Base-by-base conservation (phyloP, 2,113 vertebrate genomes). In the Haemorhous mexicanus region DNA sequence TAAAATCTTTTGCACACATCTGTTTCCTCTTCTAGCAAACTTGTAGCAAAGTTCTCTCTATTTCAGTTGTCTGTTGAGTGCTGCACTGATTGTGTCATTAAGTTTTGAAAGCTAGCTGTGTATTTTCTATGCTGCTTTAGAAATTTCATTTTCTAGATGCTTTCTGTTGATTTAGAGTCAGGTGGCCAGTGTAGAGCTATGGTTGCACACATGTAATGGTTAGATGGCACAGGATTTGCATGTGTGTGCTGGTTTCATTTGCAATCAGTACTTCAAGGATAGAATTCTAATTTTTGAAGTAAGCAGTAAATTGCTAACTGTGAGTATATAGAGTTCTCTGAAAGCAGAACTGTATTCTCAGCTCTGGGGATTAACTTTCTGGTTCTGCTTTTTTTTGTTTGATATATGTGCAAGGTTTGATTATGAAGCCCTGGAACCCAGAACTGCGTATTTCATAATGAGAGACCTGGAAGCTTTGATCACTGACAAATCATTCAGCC, bases 391-490 rank as follows among this genome's bases (percentile, higher is more conserved):
- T 44, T 77, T 85, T 89, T 85, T 89, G n/a, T n/a, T 76, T 64
- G 1, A 72, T 59, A 7, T 66, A 11, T 49, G 8, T 75, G 24
- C 76, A 96, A 99, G 99, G 97, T 99, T 99, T 98, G 99, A 99
- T 97, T 99, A 99, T 16, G 99, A 99, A 96, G 99, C 98, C 10
- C 97, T 99, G 94, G 99, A 99, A 66, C 98, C 99, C 63, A 98
- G 98, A 89, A 97, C 97, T 21, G 98, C 99, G 0, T 99, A 98
- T 96, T 99, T 99, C 97, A 98, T 99, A 97, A 99, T 99, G 99
- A 98, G 98, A 97, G 99, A 99, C 86, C 97, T 99, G 96, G 99
- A 99, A 94, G 97, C 97, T 64, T 97, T 99, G 83, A 98, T 99
- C 95, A 98, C 98, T 59, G 99, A 99, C 96, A 99, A 99, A 96